Base-by-base conservation (phyloP, 2,888 invertebrate genomes). In the Agrilus cyanescens region DNA sequence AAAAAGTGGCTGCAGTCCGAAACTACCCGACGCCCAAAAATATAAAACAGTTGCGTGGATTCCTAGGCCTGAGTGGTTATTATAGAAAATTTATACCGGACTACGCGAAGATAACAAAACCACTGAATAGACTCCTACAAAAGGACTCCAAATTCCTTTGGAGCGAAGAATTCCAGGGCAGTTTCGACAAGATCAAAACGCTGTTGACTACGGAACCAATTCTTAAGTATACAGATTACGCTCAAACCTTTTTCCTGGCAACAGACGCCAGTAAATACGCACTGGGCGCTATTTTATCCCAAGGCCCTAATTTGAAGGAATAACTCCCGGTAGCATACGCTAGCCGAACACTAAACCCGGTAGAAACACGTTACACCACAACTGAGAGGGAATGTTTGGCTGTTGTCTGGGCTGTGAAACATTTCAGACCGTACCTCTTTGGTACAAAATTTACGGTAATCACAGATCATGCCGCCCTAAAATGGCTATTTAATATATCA, bases 381-480 rank as follows among this genome's bases (percentile, higher is more conserved):
- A 54, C 51, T n/a, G 52, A 51, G 40, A 53, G 44, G 25, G 53
- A 55, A 47, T 32, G 50, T n/a, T 31, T 51, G 33, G 45, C 49
- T 1, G 47, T 51, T 12, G 45, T 52, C 3, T 53, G 49, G 49
- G 39, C 49, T 3, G 40, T 37, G 1, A 50, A 53, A 40, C 40
- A 49, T 30, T 52, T 52, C 30, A 30, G 51, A 12, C 47, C 51
- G 0, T 52, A 53, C 31, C 18, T 52, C n/a, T 55, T 34, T 32
- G 43, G 45, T 12, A 12, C 14, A 37, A 33, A 32, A 37, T 46
- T 46, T 29, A 43, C 30, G 4, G 41, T 50, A 1, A 31, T 37
- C 10, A 48, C 52, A 2, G 48, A 50, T 38, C 50, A 50, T 41
- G 37, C 38, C 42, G 49, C 52, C 8, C 34, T 48, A 4, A 29